Percentiles rank a stretch among this genome's conserved stretches.
These are phyloP conservation scores for Decapterus maruadsi DNA, from an alignment of 2,797 vertebrate species.

Conservation along the genomic window DNA sequence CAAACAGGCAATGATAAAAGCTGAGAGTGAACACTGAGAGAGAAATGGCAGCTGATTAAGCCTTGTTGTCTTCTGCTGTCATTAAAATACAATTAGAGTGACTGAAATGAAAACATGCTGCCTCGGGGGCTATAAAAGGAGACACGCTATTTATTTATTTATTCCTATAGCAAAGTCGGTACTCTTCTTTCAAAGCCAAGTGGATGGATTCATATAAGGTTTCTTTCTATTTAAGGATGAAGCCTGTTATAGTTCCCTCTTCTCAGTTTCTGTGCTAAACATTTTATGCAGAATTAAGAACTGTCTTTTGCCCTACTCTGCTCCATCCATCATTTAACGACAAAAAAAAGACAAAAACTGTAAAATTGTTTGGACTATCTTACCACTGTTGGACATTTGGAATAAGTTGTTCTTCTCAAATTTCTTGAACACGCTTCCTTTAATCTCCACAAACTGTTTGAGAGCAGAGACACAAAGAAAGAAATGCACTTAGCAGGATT, in stretches of 20 bases:
- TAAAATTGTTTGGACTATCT: slow-evolving; percentile 51
- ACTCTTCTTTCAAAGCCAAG: slow-evolving; percentile 19
- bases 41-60: slow-evolving; percentile 59
- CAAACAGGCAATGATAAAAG: slow-evolving; percentile 8
- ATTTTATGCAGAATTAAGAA: background rate
- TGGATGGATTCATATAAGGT: background rate
- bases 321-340: background rate
- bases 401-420: slow-evolving; percentile 99
- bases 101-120: slow-evolving; percentile 28
- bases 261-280: background rate
- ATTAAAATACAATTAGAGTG: slow-evolving; percentile 29
- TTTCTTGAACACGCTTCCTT: slow-evolving; percentile 99
- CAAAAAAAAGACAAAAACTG: background rate
- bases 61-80: slow-evolving; percentile 42
- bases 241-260: background rate
- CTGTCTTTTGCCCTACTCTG: background rate
- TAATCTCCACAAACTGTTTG: slow-evolving; percentile 97
- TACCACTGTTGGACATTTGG: slow-evolving; percentile 99
- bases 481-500: background rate
- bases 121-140: background rate
- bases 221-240: background rate
- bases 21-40: slow-evolving; percentile 22
- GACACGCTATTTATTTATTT: slow-evolving; percentile 5
- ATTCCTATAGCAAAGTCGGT: slow-evolving; percentile 21
- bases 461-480: slow-evolving; percentile 16